Base-by-base conservation (phyloP, 2,113 vertebrate genomes). In the Perca flavescens region DNA sequence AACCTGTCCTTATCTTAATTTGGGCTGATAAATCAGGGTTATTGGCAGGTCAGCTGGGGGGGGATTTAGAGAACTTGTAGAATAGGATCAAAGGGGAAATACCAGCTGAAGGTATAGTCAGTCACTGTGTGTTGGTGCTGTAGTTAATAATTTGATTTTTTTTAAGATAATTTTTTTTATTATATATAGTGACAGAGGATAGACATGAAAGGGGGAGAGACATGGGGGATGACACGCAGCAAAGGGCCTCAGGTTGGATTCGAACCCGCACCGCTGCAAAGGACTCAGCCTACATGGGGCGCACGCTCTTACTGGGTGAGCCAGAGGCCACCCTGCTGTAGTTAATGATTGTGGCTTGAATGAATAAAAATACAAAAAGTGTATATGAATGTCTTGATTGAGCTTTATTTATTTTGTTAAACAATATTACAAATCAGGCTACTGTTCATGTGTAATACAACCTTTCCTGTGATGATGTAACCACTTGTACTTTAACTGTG, bases 1-100 rank as follows among this genome's bases (percentile, higher is more conserved):
- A 74, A 86, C 82, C 73, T 77, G 16, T 46, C 5, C 86, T 92
- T 92, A 92, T 94, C 90, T 93, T 87, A 93, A 92, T 94, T 92
- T 79, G 67, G 46, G 50, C 28, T 87, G 65, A 28, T 92, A 92
- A 89, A 43, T 21, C 4, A 11, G 78, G 86, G 90, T 92, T 80
- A 86, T 11, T 61, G 36, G 47, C 72, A 65, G 91, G 89, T 88
- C 89, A 89, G 68, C 61, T 6, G 9, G 4, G 12, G 43, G 6
- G 31, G 34, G 19, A 65, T 47, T 71, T 61, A 28, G 9, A 54
- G 65, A 74, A 49, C 43, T 58, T 54, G 53, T 61, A 6, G 10
- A 62, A 60, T 54, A 53, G n/a, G 63, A 57, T 80, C 61, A 80
- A 85, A 90, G 79, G 64, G 36, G 21, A 65, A 60, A 80, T 19